Evolutionary conservation across 2,797 vertebrate genomes (phyloP), one percentile per base, ranked within the genome.

Genomic region (Megaceryle alcyon): DNA sequence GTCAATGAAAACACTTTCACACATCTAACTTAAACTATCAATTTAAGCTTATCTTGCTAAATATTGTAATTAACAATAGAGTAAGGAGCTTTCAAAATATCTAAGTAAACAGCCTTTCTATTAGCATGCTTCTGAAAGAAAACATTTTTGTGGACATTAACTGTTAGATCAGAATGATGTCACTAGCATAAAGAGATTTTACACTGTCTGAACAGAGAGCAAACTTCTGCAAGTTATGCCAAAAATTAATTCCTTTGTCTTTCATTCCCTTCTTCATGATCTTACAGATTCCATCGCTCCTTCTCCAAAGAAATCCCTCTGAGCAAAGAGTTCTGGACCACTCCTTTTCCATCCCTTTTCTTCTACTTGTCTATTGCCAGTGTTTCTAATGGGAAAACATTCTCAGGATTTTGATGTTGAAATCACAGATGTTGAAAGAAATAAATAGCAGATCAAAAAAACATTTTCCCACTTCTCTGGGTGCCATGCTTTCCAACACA

Each of bases 321-420:
- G 72, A 94, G 76, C 22, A 91, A 88, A 78, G 53, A 26, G 22
- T 29, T 87, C 68, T n/a, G 31, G 39, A 90, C 71, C 79, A 82
- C 60, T 85, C 92, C 75, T 94, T 90, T 90, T 90, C 77, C 46
- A 82, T 37, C 13, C 23, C 49, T 95, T 78, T 56, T 57, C 56
- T 72, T 73, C 72, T 46, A 85, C n/a, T 95, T 56, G 65, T 91
- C 65, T 66, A 84, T 14, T 92, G 86, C 95, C 90, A 96, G 4
- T 14, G 31, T 82, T 93, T 66, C 60, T 59, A 94, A 86, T 2
- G 8, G 16, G 35, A 77, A 88, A 96, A 90, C 51, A 93, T 39
- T 78, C 61, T 86, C 25, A 10, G 39, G 56, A 90, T 94, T 94
- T 90, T 84, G 51, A 93, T 90, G 88, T 84, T 79, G 95, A 95